Percentiles rank a stretch among this genome's conserved stretches.
Evolutionary conservation across 2,113 vertebrate genomes (phyloP).

Genomic region (Raphicerus campestris): DNA sequence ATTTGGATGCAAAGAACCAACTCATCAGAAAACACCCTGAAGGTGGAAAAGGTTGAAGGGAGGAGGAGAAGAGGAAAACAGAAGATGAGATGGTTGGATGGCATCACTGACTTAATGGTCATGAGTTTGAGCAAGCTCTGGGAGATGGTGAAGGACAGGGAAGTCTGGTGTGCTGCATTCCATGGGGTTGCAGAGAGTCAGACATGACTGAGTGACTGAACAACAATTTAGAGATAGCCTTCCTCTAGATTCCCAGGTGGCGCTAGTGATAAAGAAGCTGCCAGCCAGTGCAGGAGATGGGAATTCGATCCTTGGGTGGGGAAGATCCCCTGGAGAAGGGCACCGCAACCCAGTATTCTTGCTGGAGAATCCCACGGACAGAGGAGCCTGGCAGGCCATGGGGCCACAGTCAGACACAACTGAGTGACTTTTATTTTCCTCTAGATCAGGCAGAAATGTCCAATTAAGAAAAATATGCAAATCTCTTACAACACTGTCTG

Average conservation of each 20-base stretch:
- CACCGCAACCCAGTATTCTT: not conserved
- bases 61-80: not conserved
- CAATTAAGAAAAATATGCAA: not conserved
- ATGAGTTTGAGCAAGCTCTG: not conserved
- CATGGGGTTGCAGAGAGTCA: not conserved
- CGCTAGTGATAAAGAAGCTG: not conserved
- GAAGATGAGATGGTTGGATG: not conserved
- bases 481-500: not conserved
- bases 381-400: not conserved
- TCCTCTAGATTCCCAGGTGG: not conserved
- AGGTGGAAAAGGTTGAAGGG: not conserved
- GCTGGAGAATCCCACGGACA: not conserved
- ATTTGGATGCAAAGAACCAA: not conserved
- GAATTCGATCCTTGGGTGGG: not conserved
- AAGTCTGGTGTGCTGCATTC: not conserved
- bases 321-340: not conserved
- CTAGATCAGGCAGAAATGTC: not conserved
- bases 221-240: not conserved
- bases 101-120: not conserved
- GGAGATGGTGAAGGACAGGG: not conserved
- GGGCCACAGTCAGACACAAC: not conserved
- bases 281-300: not conserved
- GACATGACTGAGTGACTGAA: not conserved
- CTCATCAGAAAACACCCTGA: not conserved
- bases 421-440: not conserved